These are phyloP conservation scores for Galaxea fascicularis DNA, from an alignment of 92 coral and sea anemone species.

Conservation along the genomic window DNA sequence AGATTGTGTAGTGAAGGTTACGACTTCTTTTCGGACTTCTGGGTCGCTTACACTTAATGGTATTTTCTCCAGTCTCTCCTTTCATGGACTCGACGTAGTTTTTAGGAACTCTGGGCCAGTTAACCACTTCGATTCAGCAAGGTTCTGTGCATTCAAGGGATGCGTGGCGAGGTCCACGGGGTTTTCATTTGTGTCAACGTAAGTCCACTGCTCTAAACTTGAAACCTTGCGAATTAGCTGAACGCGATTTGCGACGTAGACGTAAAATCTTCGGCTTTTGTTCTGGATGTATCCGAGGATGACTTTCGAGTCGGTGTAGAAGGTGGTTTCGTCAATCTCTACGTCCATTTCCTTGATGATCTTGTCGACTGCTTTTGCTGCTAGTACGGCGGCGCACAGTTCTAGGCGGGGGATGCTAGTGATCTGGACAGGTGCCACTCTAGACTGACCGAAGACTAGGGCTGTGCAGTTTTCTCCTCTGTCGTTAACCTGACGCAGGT, in stretches of 20 bases:
- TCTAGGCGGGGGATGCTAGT: conserved; percentile 71
- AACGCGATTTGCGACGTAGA: conserved; percentile 67
- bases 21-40: conserved; percentile 41
- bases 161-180: conserved; percentile 61
- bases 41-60: conserved; percentile 44
- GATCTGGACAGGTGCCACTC: conserved; percentile 57
- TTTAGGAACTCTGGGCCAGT: conserved; percentile 36
- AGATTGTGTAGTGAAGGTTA: background rate
- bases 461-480: conserved; percentile 23
- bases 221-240: conserved; percentile 53
- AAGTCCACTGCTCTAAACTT: conserved; percentile 41
- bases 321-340: conserved; percentile 23
- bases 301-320: conserved; percentile 65
- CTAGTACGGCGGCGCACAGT: conserved; percentile 57
- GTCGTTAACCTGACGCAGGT: conserved; percentile 19
- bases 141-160: background rate
- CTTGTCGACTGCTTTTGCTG: conserved; percentile 31
- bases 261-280: conserved; percentile 63
- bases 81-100: background rate
- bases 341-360: conserved; percentile 22
- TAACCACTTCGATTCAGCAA: conserved; percentile 33
- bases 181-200: conserved; percentile 48
- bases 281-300: conserved; percentile 70
- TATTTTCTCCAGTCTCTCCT: background rate
- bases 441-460: conserved; percentile 56